Evolutionary conservation across 2,113 vertebrate genomes (phyloP).

Genomic region (Hydropotes inermis): DNA sequence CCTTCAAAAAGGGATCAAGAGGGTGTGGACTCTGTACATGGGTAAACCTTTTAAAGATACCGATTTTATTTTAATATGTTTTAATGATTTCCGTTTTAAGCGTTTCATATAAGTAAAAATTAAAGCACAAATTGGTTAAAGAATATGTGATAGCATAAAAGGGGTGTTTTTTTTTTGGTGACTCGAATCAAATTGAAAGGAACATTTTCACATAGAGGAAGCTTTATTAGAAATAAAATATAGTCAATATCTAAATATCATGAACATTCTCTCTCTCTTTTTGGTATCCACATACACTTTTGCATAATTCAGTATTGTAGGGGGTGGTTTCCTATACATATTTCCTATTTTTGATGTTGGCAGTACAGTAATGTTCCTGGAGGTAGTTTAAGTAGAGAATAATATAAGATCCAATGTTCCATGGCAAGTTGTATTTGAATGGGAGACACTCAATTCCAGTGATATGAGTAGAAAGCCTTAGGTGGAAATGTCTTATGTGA

Average conservation of each 20-base stretch:
- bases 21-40: background rate
- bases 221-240: background rate
- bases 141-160: background rate
- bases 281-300: background rate
- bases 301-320: background rate
- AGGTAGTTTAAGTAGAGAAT: conserved; percentile 38
- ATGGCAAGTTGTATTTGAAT: conserved; percentile 41
- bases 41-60: background rate
- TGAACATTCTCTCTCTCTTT: background rate
- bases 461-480: conserved; percentile 51
- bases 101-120: conserved; percentile 4
- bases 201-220: background rate
- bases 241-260: background rate
- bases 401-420: background rate
- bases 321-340: background rate
- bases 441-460: background rate
- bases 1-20: background rate
- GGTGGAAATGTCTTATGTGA: conserved; percentile 17
- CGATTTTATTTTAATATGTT: conserved; percentile 25
- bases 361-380: background rate
- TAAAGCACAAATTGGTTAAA: conserved; percentile 16
- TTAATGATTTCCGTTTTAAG: background rate
- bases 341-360: conserved; percentile 6
- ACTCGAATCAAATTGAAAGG: conserved; percentile 11
- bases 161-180: background rate